Percentiles rank a stretch among this genome's conserved stretches.
Conservation (phyloP, 2,888 invertebrate genomes). For the Acanthococcus lagerstroemiae region DNA sequence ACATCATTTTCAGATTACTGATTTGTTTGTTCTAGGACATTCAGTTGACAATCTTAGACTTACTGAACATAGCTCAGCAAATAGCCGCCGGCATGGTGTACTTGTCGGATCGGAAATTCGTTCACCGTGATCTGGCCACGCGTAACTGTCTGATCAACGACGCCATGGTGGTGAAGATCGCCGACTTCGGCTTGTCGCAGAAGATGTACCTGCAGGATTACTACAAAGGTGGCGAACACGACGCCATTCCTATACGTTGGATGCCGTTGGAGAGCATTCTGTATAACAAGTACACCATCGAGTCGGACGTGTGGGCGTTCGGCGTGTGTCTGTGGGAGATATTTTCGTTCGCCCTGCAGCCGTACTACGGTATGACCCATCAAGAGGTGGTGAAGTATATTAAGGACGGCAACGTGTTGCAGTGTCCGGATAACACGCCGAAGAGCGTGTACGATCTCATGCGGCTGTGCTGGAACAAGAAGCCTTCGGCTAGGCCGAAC, state of each 20-base stretch:
- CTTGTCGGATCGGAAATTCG: conserved; percentile 84
- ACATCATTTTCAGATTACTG: background rate
- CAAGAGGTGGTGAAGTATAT: conserved; percentile 92
- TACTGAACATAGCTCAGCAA: conserved; percentile 75
- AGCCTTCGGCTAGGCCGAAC: conserved; percentile 73
- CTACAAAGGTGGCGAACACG: conserved; percentile 89
- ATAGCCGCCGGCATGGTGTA: conserved; percentile 93
- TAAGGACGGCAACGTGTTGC: conserved; percentile 83
- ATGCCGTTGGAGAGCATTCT: conserved; percentile 95
- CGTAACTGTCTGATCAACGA: conserved; percentile 91
- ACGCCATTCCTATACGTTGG: conserved; percentile 95
- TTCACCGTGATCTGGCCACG: conserved; percentile 90
- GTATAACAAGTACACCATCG: conserved; percentile 90
- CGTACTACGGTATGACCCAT: conserved; percentile 94
- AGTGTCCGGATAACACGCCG: conserved; percentile 83
- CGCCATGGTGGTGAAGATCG: conserved; percentile 90
- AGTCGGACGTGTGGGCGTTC: conserved; percentile 96
- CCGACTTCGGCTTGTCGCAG: conserved; percentile 92
- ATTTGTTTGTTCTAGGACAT: conserved; percentile 48
- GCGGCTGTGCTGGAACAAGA: conserved; percentile 86
- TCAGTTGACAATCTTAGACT: conserved; percentile 65
- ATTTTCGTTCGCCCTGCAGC: conserved; percentile 90
- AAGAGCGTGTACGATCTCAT: conserved; percentile 78
- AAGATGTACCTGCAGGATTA: conserved; percentile 92
- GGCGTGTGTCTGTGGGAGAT: conserved; percentile 96